Evolutionary conservation across 2,797 vertebrate species (phyloP).

Genomic region (Sebastolobus altivelis): DNA sequence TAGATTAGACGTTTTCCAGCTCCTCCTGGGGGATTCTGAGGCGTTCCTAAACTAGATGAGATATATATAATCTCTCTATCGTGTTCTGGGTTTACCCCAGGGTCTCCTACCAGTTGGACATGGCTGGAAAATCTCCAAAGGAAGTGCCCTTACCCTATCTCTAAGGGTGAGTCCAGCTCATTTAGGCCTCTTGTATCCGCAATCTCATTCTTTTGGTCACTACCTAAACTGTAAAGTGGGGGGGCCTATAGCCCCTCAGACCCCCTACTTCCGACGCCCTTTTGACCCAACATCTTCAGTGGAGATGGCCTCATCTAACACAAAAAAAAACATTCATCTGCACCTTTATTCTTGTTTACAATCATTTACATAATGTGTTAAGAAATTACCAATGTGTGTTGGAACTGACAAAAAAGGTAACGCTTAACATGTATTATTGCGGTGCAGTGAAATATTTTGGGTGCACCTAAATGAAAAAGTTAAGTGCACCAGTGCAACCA

Average conservation of each 20-base stretch:
- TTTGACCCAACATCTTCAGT: too few relatives aligned
- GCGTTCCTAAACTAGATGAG: background rate
- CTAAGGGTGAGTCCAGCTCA: background rate
- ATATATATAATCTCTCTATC: background rate
- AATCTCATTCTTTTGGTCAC: background rate
- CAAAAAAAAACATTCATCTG: too few relatives aligned
- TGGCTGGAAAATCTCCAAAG: background rate
- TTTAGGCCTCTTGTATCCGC: background rate
- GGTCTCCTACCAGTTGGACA: background rate
- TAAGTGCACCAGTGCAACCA: background rate
- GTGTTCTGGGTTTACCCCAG: background rate
- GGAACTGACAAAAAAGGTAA: too few relatives aligned
- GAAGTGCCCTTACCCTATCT: background rate
- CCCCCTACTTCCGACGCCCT: too few relatives aligned
- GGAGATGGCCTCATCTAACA: too few relatives aligned
- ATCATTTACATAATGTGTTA: too few relatives aligned
- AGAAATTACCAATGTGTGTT: too few relatives aligned
- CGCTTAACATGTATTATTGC: too few relatives aligned
- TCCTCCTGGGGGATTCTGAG: background rate
- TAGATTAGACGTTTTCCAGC: background rate
- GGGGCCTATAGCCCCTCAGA: too few relatives aligned
- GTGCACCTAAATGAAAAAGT: background rate
- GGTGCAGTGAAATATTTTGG: background rate
- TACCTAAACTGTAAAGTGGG: background rate
- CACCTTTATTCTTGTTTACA: too few relatives aligned